A percentile compares a stretch with the other conserved stretches of the same genome.
These are phyloP conservation scores for Manduca sexta DNA, from an alignment of 1,140 invertebrate genomes.

Conservation along the genomic window DNA sequence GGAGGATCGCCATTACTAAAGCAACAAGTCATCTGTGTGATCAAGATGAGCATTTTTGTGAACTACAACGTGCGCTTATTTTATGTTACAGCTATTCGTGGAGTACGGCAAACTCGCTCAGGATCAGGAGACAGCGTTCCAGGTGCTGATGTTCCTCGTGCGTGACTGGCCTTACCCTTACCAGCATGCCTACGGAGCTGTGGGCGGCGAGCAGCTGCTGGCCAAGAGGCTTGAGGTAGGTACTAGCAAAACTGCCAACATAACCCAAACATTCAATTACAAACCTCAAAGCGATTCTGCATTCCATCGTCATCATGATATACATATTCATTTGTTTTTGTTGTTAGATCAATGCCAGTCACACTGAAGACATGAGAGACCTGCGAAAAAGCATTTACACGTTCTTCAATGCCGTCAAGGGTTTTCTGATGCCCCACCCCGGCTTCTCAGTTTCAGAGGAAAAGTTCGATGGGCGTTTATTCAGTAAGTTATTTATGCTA, in stretches of 20 bases:
- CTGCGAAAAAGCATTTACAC: conserved; percentile 18
- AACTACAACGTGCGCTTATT: neutral
- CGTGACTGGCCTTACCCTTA: conserved; percentile 98
- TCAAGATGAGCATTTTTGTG: too few species aligned
- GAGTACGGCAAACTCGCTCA: conserved; percentile 95
- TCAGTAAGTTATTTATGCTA: conserved; percentile 10
- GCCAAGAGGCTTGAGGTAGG: conserved; percentile 81
- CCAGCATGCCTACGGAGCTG: conserved; percentile 89
- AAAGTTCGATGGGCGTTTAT: conserved; percentile 17
- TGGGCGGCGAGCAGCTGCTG: conserved; percentile 89
- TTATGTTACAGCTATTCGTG: conserved; percentile 82
- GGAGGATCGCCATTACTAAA: too few species aligned
- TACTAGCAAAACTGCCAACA: neutral
- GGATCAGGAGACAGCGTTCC: conserved; percentile 91
- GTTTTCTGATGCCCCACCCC: conserved; percentile 29
- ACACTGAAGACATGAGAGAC: conserved; percentile 12
- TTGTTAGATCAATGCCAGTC: conserved; percentile 7
- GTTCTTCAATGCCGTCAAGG: conserved; percentile 18
- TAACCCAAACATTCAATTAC: neutral
- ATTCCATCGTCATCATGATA: neutral
- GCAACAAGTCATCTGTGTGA: too few species aligned
- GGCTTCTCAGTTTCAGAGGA: conserved; percentile 15
- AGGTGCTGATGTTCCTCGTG: conserved; percentile 93
- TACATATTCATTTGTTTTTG: neutral
- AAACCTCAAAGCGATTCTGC: neutral